phyloP scores from a whole-genome alignment of 2,888 invertebrate species.

The Tridacna crocea region DNA sequence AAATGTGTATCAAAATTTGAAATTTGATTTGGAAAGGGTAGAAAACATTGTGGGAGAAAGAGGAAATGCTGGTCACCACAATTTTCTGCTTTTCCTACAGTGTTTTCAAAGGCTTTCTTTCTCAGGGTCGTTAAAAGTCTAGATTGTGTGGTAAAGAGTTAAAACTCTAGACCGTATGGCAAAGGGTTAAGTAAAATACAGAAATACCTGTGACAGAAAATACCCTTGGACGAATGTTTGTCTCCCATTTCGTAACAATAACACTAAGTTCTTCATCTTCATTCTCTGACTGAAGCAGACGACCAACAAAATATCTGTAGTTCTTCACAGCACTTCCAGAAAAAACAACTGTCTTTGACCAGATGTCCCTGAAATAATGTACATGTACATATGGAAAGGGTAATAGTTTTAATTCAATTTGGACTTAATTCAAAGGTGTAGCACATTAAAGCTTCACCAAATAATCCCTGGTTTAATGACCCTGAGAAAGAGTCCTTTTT shows the following conservation, averaged over 20 bases:
- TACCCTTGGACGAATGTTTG: conserved; percentile 66
- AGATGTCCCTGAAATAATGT: conserved; percentile 60
- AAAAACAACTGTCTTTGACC: conserved; percentile 64
- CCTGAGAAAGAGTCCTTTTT: no score
- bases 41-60: no score
- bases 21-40: no score
- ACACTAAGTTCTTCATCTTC: conserved; percentile 59
- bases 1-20: no score
- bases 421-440: no score
- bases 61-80: background rate
- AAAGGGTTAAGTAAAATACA: background rate
- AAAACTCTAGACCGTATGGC: background rate
- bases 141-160: background rate
- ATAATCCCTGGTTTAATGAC: no score
- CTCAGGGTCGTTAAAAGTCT: background rate
- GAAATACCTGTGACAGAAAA: conserved; percentile 62
- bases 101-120: background rate
- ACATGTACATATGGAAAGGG: background rate
- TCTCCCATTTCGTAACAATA: conserved; percentile 70
- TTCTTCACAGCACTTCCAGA: conserved; percentile 41
- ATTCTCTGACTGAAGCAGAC: conserved; percentile 59
- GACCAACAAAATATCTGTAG: conserved; percentile 70
- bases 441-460: no score
- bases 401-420: no score
- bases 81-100: background rate